Evolutionary conservation across 2,797 vertebrate species (phyloP), one percentile per base, ranked within the genome.

Genomic region (Enteromius fasciolatus): DNA sequence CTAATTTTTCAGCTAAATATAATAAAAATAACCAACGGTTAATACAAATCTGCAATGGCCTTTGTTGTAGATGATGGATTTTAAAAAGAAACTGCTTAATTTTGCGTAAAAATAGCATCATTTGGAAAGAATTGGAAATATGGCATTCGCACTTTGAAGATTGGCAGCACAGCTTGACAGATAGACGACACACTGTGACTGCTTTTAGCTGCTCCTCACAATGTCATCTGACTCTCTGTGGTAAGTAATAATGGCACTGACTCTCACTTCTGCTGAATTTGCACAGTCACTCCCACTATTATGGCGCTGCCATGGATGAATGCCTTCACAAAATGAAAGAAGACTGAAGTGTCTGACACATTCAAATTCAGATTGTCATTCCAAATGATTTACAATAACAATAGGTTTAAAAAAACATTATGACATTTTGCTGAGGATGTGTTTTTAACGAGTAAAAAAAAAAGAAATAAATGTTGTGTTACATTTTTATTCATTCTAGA

Each of bases 201-300:
- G 48, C 86, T 80, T 82, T 41, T 83, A 61, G 78, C 63, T 82
- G 78, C 78, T 86, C 67, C 73, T 80, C 84, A 84, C 66, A 77
- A 80, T 78, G 76, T 80, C 68, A 78, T 84, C 80, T 77, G 83
- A 84, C 69, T 54, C 81, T 48, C 46, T 73, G 57, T 70, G 61
- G 25, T 48, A 77, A 69, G 57, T 76, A 76, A 76, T 79, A 76
- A 57, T 63, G 44, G 61, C 17, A 33, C 69, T 64, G 83, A 77
- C 76, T 70, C 69, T 74, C 75, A 63, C 36, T 82, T 76, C 48
- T 78, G 20, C 23, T 41, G 68, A 44, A 59, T 80, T 84, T 63
- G 48, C 64, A 81, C 57, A 72, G 20, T 59, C 41, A 70, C 76
- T 79, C 75, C 57, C 79, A 59, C 39, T 67, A 80, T 86, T 83